Evolutionary conservation across 2,888 invertebrate species (phyloP), one percentile per base, ranked within the genome.

Genomic region (Andrena praecox): DNA sequence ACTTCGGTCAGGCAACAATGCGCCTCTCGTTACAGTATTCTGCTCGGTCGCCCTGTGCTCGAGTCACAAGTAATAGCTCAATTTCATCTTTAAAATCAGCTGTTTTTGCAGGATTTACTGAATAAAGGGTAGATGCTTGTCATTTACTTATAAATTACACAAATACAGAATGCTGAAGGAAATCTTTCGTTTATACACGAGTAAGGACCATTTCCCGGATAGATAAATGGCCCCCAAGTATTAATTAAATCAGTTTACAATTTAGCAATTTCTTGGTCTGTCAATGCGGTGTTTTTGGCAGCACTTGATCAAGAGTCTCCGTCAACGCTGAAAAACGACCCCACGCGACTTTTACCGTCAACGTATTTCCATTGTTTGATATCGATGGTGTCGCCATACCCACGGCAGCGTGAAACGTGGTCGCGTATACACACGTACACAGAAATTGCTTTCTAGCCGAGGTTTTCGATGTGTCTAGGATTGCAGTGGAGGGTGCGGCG

Each of bases 401-500:
- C 77, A 72, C 24, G 60, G 64, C 50, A 79, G 86, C 87, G 87
- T 87, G 86, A 88, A 87, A 87, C 81, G 77, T 77, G 78, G 81
- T 75, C 82, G 87, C 78, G 77, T 62, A 82, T 42, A 42, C 16
- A 42, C 42, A 42, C 42, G 42, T 42, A 64, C 86, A 80, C 85
- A 83, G 79, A 72, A 86, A 87, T 88, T 80, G 84, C 85, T 87
- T 77, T 84, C 85, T 87, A 85, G 84, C 87, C 82, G 85, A 88
- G 83, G 87, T 84, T 88, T 85, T 80, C 87, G 88, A 88, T 83
- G 87, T 84, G 88, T 88, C 88, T 81, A 83, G 87, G 86, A 88
- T 87, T 81, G 88, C 87, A 85, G 82, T 77, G 80, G 88, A 91
- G 91, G 89, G 91, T 90, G 91, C 91, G 91, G 89, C 87, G 85